These are phyloP conservation scores for Sebastes reedi DNA, from an alignment of 2,797 vertebrate genomes.

Conservation along the genomic window DNA sequence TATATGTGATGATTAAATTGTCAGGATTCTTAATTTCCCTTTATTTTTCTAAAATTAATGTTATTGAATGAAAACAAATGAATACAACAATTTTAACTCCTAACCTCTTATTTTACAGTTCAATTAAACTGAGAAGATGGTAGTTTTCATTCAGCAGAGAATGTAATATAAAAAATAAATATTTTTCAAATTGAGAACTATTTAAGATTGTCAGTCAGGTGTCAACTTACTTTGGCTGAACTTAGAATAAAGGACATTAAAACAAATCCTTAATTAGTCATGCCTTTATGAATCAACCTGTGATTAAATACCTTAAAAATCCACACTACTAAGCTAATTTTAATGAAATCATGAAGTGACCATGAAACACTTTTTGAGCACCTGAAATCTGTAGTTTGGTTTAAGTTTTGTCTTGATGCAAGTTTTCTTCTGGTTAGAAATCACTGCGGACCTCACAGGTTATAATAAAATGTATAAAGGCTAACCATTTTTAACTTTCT, in stretches of 20 bases:
- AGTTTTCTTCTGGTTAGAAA: neutral
- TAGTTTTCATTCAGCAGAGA: neutral
- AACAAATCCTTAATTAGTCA: neutral
- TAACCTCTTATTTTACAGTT: neutral
- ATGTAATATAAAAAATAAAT: neutral
- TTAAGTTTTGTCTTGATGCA: neutral
- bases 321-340: neutral
- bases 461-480: neutral
- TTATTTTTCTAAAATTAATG: too few relatives aligned
- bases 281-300: neutral
- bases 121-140: accelerated
- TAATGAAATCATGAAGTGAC: neutral
- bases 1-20: too few relatives aligned
- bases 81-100: neutral
- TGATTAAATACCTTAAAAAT: neutral
- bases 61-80: too few relatives aligned
- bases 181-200: neutral
- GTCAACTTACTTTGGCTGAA: neutral
- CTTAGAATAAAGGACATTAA: neutral
- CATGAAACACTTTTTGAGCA: neutral
- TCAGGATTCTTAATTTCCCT: too few relatives aligned
- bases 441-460: too few relatives aligned
- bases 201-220: neutral
- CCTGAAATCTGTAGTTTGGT: too few relatives aligned
- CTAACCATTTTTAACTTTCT: too few relatives aligned